Evolutionary conservation across 2,888 invertebrate genomes (phyloP), one percentile per base, ranked within the genome.

Genomic region (Pterostichus niger): DNA sequence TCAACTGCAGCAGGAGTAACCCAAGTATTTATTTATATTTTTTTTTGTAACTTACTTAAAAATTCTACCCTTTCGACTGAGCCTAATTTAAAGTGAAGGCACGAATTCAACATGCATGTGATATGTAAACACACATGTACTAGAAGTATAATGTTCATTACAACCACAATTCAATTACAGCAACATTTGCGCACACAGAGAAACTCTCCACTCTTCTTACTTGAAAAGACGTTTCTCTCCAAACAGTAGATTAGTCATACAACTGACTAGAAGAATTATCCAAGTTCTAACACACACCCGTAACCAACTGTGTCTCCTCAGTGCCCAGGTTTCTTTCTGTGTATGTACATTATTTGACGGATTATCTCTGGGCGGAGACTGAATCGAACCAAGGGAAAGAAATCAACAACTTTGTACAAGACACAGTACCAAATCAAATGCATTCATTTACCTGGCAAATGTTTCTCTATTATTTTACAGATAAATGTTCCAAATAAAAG

Each of bases 61-160:
- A 54, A 31, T 40, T 77, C 77, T 77, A 77, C 77, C 77, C 77
- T 77, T 77, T 49, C 40, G 17, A 54, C 44, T 59, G 81, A 82
- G 73, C 73, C 82, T 82, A 81, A 49, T 40, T 68, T 64, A 81
- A 59, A 76, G 82, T 82, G 82, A 82, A 82, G 82, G 82, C 82
- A 82, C 82, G 76, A 76, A 76, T 64, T 82, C 64, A 82, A 59
- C 81, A 81, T 82, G 76, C 49, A 82, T 76, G 82, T 76, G 82
- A 82, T 82, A 82, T 82, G 82, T 82, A 24, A 56, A 81, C 81
- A 82, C 76, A 76, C 82, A 82, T 82, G 82, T 76, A 76, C 54
- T 24, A 44, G 24, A 46, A 73, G n/a, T 75, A 52, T 13, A 76
- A 76, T 9, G 40, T 40, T 9, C 40, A 3, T 40, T 6, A 40